phyloP scores from a whole-genome alignment of 2,888 invertebrate species.

The Blastobasis lacticolella region DNA sequence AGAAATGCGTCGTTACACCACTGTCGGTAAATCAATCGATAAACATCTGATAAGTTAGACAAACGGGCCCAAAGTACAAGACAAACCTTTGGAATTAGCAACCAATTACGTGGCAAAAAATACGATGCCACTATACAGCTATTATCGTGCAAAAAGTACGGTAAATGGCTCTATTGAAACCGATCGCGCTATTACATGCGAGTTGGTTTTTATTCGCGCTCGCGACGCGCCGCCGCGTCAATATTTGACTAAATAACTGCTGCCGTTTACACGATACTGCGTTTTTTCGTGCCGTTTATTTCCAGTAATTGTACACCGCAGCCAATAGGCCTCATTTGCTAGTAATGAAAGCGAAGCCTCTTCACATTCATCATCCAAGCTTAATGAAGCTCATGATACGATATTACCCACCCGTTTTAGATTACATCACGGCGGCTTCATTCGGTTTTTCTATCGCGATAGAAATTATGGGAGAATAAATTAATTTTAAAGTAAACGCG shows the following conservation, averaged over 20 bases:
- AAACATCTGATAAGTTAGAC: slow-evolving; percentile 29
- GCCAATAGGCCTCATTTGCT: no score
- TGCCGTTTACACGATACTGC: slow-evolving; percentile 7
- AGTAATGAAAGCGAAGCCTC: background rate
- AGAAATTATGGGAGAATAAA: background rate
- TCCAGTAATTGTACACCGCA: slow-evolving; percentile 3
- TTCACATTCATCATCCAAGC: background rate
- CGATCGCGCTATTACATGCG: slow-evolving; percentile 11
- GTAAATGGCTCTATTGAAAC: slow-evolving; percentile 13
- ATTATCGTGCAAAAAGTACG: slow-evolving; percentile 32
- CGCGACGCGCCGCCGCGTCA: slow-evolving; percentile 10
- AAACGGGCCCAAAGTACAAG: slow-evolving; percentile 23
- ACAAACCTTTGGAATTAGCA: slow-evolving; percentile 37
- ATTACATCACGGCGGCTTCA: slow-evolving; percentile 1
- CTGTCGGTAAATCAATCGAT: slow-evolving; percentile 39
- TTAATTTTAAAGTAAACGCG: no score
- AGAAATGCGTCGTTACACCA: slow-evolving; percentile 20
- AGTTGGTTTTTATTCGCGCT: slow-evolving; percentile 8
- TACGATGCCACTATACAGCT: slow-evolving; percentile 19
- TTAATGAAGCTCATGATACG: slow-evolving; percentile 9
- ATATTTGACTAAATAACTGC: slow-evolving; percentile 13
- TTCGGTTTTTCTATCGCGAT: slow-evolving; percentile 3
- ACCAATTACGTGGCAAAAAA: slow-evolving; percentile 46
- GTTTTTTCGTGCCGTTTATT: slow-evolving; percentile 2
- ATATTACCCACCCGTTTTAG: slow-evolving; percentile 5